Conservation (phyloP, 2,113 vertebrate species). For the Chloropsis hardwickii region DNA sequence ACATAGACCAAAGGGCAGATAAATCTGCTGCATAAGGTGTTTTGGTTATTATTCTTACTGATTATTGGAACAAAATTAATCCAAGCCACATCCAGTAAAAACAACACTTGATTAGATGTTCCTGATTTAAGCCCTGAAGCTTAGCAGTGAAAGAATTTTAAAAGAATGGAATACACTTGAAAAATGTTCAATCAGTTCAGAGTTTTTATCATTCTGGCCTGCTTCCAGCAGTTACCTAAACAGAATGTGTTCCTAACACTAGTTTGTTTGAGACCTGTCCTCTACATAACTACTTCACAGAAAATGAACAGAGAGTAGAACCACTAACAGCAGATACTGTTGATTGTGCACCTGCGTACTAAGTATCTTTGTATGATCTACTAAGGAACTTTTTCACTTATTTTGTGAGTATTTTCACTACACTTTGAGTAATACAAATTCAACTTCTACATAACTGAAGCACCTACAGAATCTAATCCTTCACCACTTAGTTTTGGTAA, state of each 20-base stretch:
- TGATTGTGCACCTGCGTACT: neutral
- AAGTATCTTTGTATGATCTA: neutral
- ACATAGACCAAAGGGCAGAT: neutral
- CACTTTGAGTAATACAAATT: neutral
- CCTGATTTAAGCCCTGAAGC: neutral
- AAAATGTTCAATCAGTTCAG: neutral
- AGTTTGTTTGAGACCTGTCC: neutral
- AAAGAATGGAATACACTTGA: neutral
- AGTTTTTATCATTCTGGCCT: neutral
- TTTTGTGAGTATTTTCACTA: neutral
- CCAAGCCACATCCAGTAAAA: slow-evolving; percentile 1
- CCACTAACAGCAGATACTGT: neutral
- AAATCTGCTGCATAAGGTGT: neutral
- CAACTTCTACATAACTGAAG: neutral
- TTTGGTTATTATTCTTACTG: neutral
- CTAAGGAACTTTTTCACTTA: neutral
- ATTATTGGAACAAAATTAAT: neutral
- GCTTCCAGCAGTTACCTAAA: neutral
- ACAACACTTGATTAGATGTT: neutral
- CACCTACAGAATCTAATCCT: neutral
- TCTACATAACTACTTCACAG: neutral
- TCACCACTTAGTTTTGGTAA: rapidly evolving
- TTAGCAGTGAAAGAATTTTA: neutral
- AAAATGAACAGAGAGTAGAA: neutral
- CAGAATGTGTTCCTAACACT: neutral